Evolutionary conservation across 2,888 invertebrate genomes (phyloP), one percentile per base, ranked within the genome.

Genomic region (Apotomis betuletana): DNA sequence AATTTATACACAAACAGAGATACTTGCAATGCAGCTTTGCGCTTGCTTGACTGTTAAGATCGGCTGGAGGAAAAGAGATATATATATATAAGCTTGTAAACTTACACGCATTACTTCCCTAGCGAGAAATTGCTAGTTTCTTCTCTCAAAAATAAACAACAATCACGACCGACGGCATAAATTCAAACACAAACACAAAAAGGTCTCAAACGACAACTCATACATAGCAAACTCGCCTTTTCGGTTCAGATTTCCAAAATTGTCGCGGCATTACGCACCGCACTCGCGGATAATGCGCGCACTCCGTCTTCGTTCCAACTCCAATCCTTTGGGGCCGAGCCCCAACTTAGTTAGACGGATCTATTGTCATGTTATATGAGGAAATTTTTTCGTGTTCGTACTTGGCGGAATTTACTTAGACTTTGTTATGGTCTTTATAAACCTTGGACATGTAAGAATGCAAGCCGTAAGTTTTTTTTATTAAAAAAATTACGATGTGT

Each of bases 231-330:
- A n/a, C 38, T 58, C 5, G 36, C 3, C 12, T 5, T 36, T 55
- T 46, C 46, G 9, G 57, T 0, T 12, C 9, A 8, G n/a, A 8
- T 6, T 3, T 49, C 2, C 10, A 57, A 6, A 46, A 55, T 65
- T 67, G 15, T 49, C 57, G 55, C 59, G 27, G 36, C 71, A 67
- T 68, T 72, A 63, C 59, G 59, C 60, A 51, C 51, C 64, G 74
- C 62, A 74, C 71, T 74, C 75, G 65, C 62, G 75, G 81, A 81
- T 85, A 84, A 85, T 83, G 85, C 81, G 79, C 80, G 80, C 82
- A 85, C 86, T 89, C 86, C 82, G 85, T 89, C 89, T 88, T 89
- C 87, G 88, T 89, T 89, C 85, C 83, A 75, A 67, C 60, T 62
- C 65, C 80, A 82, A 83, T 83, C 81, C 85, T 80, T 80, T 76